Conservation (phyloP, 2,888 invertebrate genomes). For the Apodemia mormo region DNA sequence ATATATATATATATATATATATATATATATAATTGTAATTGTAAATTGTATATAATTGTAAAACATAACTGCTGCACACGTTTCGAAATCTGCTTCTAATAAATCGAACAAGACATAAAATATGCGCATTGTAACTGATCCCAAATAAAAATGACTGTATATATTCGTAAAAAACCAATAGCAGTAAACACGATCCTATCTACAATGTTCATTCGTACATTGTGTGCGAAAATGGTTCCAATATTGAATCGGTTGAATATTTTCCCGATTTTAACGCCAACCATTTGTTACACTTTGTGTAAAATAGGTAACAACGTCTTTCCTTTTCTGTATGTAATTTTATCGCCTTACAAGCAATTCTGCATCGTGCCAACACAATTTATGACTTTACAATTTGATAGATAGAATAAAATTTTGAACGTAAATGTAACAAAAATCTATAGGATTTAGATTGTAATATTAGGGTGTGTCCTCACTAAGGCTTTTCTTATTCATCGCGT, state of each 20-base stretch:
- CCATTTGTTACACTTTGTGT: constrained; percentile 32
- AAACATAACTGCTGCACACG: too few species aligned
- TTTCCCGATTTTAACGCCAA: constrained; percentile 30
- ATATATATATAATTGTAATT: too few species aligned
- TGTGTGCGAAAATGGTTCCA: constrained; percentile 30
- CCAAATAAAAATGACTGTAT: constrained; percentile 17
- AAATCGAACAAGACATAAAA: neutral
- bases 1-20: too few species aligned
- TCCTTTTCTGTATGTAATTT: constrained; percentile 31
- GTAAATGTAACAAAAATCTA: too few species aligned
- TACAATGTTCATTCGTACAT: constrained; percentile 25
- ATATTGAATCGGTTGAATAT: constrained; percentile 34
- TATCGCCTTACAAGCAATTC: constrained; percentile 28
- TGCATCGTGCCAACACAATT: neutral
- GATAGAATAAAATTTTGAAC: neutral
- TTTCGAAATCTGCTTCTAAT: neutral
- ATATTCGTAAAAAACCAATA: constrained; percentile 24
- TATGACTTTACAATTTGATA: constrained; percentile 1
- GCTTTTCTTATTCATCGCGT: too few species aligned
- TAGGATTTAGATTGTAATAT: too few species aligned
- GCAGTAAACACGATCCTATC: constrained; percentile 25
- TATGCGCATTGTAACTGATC: constrained; percentile 9
- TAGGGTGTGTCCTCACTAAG: too few species aligned
- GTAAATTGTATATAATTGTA: too few species aligned
- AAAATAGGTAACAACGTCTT: constrained; percentile 30